phyloP scores from a whole-genome alignment of 2,888 invertebrate species.

The Melanophora roralis region DNA sequence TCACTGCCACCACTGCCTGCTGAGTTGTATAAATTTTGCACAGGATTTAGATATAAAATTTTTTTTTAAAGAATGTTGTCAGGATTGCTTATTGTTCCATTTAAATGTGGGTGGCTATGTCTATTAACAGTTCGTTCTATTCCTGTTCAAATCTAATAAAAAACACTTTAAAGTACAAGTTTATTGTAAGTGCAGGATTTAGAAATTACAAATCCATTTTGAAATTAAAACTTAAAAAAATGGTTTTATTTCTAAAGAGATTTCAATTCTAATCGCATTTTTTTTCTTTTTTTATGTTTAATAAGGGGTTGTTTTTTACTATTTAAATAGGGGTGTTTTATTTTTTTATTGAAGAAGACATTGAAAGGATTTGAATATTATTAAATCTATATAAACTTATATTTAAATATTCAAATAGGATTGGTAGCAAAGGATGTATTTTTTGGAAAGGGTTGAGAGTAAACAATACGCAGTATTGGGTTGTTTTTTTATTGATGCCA shows the following conservation, averaged over 20 bases:
- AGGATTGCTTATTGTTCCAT: conserved; percentile 22
- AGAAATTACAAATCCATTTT: conserved; percentile 44
- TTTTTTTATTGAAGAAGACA: conserved; percentile 17
- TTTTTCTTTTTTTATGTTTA: background rate
- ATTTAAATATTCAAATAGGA: conserved; percentile 47
- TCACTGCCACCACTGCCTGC: conserved; percentile 51
- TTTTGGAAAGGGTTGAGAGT: conserved; percentile 10
- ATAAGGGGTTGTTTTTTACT: conserved; percentile 36
- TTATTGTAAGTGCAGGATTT: background rate
- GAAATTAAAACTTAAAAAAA: conserved; percentile 13
- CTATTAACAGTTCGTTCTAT: conserved; percentile 56
- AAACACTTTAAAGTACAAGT: conserved; percentile 57
- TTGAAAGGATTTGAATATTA: conserved; percentile 23
- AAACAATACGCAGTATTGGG: background rate
- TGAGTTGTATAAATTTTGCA: conserved; percentile 49
- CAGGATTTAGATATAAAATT: conserved; percentile 39
- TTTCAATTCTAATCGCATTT: conserved; percentile 36
- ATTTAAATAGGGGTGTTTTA: conserved; percentile 41
- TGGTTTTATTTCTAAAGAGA: conserved; percentile 16
- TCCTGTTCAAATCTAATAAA: conserved; percentile 62
- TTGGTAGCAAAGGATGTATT: conserved; percentile 5
- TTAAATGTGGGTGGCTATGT: conserved; percentile 51
- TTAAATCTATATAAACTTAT: background rate
- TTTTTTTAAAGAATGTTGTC: conserved; percentile 28
- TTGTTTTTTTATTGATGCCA: background rate